A percentile compares a stretch with the other conserved stretches of the same genome.
Conservation (phyloP, 2,797 vertebrate genomes). For the Brotula barbata region DNA sequence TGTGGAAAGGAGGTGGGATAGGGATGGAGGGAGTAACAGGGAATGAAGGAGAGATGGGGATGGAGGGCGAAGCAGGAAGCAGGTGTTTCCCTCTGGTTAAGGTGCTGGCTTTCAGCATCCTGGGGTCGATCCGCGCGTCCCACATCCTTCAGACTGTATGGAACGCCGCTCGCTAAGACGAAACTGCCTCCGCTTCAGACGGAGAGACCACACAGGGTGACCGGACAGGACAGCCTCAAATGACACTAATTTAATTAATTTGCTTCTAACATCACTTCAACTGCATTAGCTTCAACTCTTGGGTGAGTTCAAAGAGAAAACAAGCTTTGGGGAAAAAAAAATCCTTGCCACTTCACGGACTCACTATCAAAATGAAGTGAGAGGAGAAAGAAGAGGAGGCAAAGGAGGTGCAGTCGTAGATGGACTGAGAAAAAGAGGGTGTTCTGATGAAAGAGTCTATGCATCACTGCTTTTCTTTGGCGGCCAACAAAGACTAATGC, state of each 20-base stretch:
- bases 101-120: slow-evolving; percentile 52
- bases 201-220: neutral
- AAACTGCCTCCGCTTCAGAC: slow-evolving; percentile 11
- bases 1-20: slow-evolving; percentile 59
- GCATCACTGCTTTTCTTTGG: slow-evolving; percentile 71
- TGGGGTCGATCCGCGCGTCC: slow-evolving; percentile 67
- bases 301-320: too few relatives aligned
- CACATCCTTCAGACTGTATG: slow-evolving; percentile 59
- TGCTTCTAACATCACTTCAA: neutral
- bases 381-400: slow-evolving; percentile 28
- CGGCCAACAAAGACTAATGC: slow-evolving; percentile 57
- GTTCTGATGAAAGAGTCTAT: slow-evolving; percentile 22
- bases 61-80: slow-evolving; percentile 28
- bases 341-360: slow-evolving; percentile 28
- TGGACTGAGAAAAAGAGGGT: neutral
- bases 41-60: slow-evolving; percentile 50
- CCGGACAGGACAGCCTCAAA: slow-evolving; percentile 27
- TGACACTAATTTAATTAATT: slow-evolving; percentile 16
- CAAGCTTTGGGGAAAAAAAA: neutral
- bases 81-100: slow-evolving; percentile 44
- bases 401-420: slow-evolving; percentile 54
- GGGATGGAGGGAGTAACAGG: slow-evolving; percentile 52
- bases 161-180: slow-evolving; percentile 2
- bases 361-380: slow-evolving; percentile 47
- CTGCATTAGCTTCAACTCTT: neutral